phyloP scores from a whole-genome alignment of 2,113 vertebrate species.

The Xiphorhynchus elegans region DNA sequence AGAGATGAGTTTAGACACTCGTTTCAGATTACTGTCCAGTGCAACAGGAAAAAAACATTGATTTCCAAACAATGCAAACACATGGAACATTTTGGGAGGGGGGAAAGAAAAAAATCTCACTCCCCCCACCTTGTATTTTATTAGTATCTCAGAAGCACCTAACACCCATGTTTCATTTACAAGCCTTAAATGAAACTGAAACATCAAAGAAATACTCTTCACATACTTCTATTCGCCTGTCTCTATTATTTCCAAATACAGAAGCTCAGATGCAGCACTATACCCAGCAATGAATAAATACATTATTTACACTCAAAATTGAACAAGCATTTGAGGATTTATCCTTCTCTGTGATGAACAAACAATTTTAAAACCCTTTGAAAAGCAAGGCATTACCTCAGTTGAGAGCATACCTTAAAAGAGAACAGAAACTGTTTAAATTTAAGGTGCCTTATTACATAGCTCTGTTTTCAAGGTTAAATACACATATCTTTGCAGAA shows the following conservation, averaged over 20 bases:
- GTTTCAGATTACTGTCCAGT: background rate
- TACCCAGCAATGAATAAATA: background rate
- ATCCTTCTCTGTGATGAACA: background rate
- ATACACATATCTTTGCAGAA: background rate
- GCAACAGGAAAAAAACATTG: background rate
- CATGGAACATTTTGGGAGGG: background rate
- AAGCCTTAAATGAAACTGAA: background rate
- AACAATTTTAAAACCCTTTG: background rate
- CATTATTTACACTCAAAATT: background rate
- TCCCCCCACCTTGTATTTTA: background rate
- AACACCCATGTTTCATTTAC: background rate
- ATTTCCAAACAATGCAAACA: background rate
- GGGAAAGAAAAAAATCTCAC: background rate
- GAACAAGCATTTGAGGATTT: background rate
- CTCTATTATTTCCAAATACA: background rate
- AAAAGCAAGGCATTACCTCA: background rate
- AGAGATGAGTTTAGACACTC: background rate
- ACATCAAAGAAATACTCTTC: background rate
- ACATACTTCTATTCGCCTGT: background rate
- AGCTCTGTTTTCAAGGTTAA: background rate
- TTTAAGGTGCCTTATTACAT: background rate
- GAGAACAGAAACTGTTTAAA: background rate
- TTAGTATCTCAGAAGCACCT: background rate
- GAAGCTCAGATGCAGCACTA: background rate
- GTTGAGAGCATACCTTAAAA: background rate